These are phyloP conservation scores for Numida meleagris DNA, from an alignment of 2,113 vertebrate species.

Conservation along the genomic window DNA sequence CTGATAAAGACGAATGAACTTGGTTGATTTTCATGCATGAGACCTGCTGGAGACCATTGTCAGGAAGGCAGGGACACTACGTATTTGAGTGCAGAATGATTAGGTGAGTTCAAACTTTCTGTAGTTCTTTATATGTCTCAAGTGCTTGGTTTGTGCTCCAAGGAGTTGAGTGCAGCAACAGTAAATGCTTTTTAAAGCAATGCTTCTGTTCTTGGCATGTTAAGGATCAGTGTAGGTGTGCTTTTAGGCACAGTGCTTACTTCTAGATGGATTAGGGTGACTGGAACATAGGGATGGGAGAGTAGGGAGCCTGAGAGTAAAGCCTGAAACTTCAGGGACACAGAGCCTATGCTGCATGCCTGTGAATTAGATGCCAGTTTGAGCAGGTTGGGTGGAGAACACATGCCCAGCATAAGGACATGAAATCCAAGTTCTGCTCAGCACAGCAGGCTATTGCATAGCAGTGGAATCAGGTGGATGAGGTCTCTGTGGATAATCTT, in stretches of 20 bases:
- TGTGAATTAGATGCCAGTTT: background rate
- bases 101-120: background rate
- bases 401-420: background rate
- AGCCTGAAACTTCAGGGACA: background rate
- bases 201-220: background rate
- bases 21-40: background rate
- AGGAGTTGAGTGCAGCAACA: background rate
- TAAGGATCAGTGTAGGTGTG: background rate
- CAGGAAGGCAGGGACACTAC: background rate
- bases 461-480: background rate
- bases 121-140: background rate
- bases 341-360: background rate
- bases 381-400: background rate
- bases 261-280: background rate
- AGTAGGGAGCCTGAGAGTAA: background rate
- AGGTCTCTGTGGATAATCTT: background rate
- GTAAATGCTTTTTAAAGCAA: background rate
- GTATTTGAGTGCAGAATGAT: background rate
- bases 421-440: background rate
- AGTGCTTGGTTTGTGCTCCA: background rate
- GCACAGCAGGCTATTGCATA: background rate
- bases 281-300: background rate
- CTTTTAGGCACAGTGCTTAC: background rate
- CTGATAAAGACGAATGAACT: background rate
- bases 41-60: background rate